Conservation (phyloP, 2,797 vertebrate genomes). For the Acridotheres tristis region DNA sequence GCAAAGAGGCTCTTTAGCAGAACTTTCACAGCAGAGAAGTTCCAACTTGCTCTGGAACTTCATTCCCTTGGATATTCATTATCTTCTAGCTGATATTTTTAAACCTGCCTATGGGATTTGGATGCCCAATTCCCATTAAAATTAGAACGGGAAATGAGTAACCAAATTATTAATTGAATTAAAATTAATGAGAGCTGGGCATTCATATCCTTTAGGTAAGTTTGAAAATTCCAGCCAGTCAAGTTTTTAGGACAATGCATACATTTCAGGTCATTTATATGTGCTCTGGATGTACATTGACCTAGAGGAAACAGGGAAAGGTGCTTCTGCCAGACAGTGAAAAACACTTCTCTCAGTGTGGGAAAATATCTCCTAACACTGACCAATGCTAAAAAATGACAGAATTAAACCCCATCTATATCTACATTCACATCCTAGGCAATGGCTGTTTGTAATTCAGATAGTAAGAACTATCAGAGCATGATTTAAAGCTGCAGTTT, state of each 20-base stretch:
- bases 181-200: slow-evolving; percentile 59
- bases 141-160: slow-evolving; percentile 49
- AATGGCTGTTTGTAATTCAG: not conserved
- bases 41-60: not conserved
- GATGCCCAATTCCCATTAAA: slow-evolving; percentile 57
- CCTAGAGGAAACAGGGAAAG: not conserved
- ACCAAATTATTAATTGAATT: slow-evolving; percentile 57
- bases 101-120: slow-evolving; percentile 48
- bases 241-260: not conserved
- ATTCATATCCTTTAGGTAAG: slow-evolving; percentile 48
- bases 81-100: slow-evolving; percentile 56
- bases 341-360: not conserved
- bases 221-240: not conserved
- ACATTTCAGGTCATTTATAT: not conserved
- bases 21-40: not conserved
- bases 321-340: not conserved
- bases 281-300: not conserved
- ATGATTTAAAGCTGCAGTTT: slow-evolving; percentile 44
- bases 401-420: not conserved
- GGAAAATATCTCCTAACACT: not conserved
- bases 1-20: not conserved
- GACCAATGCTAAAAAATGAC: not conserved
- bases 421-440: not conserved
- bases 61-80: slow-evolving; percentile 38
- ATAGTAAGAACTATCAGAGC: slow-evolving; percentile 16